Conservation (phyloP, 1,140 invertebrate species). For the Leptinotarsa undecemlineata region DNA sequence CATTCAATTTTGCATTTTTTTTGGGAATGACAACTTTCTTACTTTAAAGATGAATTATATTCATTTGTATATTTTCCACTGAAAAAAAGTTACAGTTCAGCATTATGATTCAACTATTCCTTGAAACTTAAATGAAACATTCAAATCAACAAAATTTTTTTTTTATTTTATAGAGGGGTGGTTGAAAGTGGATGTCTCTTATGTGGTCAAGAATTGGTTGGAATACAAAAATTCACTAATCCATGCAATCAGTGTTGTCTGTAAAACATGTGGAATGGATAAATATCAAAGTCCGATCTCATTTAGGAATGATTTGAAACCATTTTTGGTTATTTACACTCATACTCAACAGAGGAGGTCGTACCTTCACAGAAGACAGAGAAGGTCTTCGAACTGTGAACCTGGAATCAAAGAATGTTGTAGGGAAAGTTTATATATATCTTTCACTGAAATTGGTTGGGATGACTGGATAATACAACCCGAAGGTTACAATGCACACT, state of each 20-base stretch:
- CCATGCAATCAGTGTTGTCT: conserved; percentile 73
- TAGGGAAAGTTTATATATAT: conserved; percentile 78
- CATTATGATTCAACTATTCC: too few species aligned
- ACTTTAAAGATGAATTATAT: too few species aligned
- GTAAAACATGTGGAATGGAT: conserved; percentile 74
- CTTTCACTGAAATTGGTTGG: conserved; percentile 85
- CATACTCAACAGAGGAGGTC: conserved; percentile 58
- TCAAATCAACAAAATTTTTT: background rate
- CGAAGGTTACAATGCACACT: conserved; percentile 79
- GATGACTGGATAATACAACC: conserved; percentile 85
- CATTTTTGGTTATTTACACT: conserved; percentile 75
- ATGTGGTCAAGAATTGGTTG: conserved; percentile 74
- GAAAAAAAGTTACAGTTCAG: too few species aligned
- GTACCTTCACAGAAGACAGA: conserved; percentile 60
- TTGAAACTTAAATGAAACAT: too few species aligned
- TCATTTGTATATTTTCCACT: too few species aligned
- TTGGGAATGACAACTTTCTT: too few species aligned
- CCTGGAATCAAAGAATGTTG: conserved; percentile 77
- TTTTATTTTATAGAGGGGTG: conserved; percentile 68
- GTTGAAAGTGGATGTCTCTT: conserved; percentile 76
- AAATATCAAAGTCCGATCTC: conserved; percentile 64
- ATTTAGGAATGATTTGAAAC: conserved; percentile 66
- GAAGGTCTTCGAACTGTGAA: conserved; percentile 70
- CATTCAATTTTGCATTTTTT: too few species aligned
- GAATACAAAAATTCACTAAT: conserved; percentile 63